phyloP scores from a whole-genome alignment of 2,888 invertebrate genomes.

The Lysandra bellargus region DNA sequence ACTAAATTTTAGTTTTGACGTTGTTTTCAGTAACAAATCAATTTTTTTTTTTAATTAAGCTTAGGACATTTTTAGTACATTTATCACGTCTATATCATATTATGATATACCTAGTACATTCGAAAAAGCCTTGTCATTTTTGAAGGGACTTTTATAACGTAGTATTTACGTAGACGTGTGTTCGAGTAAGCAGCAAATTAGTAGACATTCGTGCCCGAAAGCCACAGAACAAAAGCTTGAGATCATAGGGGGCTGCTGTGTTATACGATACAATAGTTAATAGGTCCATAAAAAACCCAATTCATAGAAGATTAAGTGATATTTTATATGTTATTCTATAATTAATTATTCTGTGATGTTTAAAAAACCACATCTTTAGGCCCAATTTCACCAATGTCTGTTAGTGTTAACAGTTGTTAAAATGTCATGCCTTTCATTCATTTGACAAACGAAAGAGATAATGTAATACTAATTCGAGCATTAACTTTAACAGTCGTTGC shows the following conservation, averaged over 20 bases:
- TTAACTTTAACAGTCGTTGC: no score
- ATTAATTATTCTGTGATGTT: not conserved
- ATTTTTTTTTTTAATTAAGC: no score
- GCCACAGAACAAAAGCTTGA: constrained; percentile 7
- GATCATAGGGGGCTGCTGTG: not conserved
- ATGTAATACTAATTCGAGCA: no score
- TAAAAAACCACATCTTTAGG: not conserved
- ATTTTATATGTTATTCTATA: not conserved
- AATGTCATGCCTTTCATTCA: no score
- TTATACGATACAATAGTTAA: not conserved
- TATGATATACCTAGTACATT: no score
- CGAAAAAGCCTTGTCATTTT: not conserved
- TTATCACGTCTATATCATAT: no score
- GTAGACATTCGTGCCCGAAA: constrained; percentile 5
- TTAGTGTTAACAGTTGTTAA: no score
- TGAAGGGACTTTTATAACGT: not conserved
- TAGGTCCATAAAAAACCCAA: not conserved
- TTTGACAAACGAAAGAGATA: no score
- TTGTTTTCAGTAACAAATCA: no score
- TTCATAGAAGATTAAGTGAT: not conserved
- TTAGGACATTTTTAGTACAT: no score
- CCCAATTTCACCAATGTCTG: no score
- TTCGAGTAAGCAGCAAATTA: not conserved
- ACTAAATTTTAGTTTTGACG: no score
- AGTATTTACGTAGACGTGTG: not conserved